A percentile compares a stretch with the other conserved stretches of the same genome.
phyloP scores from a whole-genome alignment of 2,888 invertebrate species.

The Zonitis immaculata region DNA sequence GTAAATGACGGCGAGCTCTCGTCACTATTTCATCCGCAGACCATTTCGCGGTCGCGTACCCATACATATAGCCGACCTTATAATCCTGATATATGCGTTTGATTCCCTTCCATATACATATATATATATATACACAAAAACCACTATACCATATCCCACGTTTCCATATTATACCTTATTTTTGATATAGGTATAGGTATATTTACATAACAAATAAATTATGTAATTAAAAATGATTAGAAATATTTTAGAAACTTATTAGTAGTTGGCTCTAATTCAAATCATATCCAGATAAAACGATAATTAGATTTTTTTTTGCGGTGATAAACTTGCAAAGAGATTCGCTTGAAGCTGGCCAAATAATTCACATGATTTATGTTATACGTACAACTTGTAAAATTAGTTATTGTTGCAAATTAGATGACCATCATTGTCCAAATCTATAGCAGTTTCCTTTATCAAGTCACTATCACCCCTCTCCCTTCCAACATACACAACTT shows the following conservation, averaged over 20 bases:
- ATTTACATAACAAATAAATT: too few species aligned
- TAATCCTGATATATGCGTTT: slow-evolving; percentile 48
- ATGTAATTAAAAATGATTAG: too few species aligned
- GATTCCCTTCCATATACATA: slow-evolving; percentile 36
- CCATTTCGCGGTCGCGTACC: slow-evolving; percentile 43
- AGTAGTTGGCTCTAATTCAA: neutral
- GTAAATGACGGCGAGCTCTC: slow-evolving; percentile 45
- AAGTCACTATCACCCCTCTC: neutral
- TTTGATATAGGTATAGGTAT: too few species aligned
- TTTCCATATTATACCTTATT: too few species aligned
- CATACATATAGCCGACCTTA: slow-evolving; percentile 34
- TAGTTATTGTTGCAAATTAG: too few species aligned
- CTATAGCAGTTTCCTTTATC: neutral
- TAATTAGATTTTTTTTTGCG: neutral
- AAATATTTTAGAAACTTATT: too few species aligned
- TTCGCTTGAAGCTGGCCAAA: neutral
- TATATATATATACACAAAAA: neutral
- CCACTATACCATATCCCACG: too few species aligned
- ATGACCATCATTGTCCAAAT: neutral
- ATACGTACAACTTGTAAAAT: too few species aligned
- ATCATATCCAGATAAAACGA: neutral
- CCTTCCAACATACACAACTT: too few species aligned
- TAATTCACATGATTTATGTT: too few species aligned
- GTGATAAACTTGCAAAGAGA: neutral
- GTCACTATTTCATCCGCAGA: slow-evolving; percentile 46